Conservation (phyloP, 2,888 invertebrate genomes). For the Drosophila vallismaia region DNA sequence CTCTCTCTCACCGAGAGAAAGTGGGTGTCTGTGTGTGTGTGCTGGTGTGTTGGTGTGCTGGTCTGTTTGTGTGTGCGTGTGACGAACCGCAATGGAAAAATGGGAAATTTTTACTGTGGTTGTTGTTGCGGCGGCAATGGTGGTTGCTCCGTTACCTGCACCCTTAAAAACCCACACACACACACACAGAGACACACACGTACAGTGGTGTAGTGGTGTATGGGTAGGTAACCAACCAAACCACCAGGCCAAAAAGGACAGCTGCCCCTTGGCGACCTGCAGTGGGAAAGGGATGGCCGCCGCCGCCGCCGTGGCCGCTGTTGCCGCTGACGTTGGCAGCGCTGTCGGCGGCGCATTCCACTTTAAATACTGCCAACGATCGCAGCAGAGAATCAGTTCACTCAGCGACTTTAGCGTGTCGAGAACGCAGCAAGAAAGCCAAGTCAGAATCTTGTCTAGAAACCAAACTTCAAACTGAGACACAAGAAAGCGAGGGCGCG, state of each 20-base stretch:
- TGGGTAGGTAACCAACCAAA: slow-evolving; percentile 76
- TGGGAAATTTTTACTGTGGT: slow-evolving; percentile 84
- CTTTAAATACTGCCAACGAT: slow-evolving; percentile 84
- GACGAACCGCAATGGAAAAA: slow-evolving; percentile 82
- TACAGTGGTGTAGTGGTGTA: background rate
- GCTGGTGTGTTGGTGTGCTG: too few species aligned
- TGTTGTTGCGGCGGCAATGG: slow-evolving; percentile 83
- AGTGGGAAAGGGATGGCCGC: slow-evolving; percentile 48
- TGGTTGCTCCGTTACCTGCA: slow-evolving; percentile 82
- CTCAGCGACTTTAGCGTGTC: slow-evolving; percentile 84
- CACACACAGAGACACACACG: slow-evolving; percentile 16
- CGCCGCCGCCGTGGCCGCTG: background rate
- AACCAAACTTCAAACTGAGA: too few species aligned
- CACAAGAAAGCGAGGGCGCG: background rate
- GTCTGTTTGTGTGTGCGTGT: slow-evolving; percentile 59
- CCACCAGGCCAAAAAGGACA: slow-evolving; percentile 42
- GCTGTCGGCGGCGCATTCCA: slow-evolving; percentile 70
- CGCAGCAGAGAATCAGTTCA: slow-evolving; percentile 84
- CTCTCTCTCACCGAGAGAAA: slow-evolving; percentile 41
- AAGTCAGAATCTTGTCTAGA: background rate
- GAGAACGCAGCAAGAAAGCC: slow-evolving; percentile 67
- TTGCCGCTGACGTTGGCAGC: slow-evolving; percentile 15
- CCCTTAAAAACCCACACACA: slow-evolving; percentile 55
- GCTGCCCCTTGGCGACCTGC: slow-evolving; percentile 13
- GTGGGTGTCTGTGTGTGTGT: slow-evolving; percentile 37